Evolutionary conservation across 2,888 invertebrate genomes (phyloP).

Genomic region (Achlya flavicornis): DNA sequence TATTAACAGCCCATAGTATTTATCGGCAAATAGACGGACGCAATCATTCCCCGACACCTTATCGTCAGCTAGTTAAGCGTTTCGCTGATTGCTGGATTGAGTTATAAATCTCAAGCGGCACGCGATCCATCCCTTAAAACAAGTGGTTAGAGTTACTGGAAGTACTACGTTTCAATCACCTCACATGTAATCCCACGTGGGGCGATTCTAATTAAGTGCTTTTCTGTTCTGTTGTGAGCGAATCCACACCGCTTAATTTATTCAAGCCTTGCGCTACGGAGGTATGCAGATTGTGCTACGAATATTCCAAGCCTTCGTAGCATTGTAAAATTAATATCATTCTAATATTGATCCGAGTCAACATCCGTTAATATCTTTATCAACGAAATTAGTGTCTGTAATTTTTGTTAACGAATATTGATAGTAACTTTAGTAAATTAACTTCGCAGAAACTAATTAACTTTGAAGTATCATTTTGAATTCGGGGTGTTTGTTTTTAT

Average conservation of each 20-base stretch:
- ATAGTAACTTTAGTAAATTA: too few species aligned
- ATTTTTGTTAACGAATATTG: too few species aligned
- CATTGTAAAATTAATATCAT: background rate
- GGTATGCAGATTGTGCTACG: background rate
- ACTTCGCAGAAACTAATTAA: too few species aligned
- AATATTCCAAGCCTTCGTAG: background rate
- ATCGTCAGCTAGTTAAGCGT: constrained; percentile 80
- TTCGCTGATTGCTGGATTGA: constrained; percentile 80
- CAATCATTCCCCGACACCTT: constrained; percentile 76
- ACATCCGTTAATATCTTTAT: too few species aligned
- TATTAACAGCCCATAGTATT: constrained; percentile 33
- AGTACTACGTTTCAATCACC: constrained; percentile 29
- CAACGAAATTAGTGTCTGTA: too few species aligned
- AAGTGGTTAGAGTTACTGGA: constrained; percentile 46
- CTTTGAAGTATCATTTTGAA: too few species aligned
- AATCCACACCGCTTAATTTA: constrained; percentile 10
- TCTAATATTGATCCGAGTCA: background rate
- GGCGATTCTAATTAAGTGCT: constrained; percentile 13
- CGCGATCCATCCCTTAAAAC: constrained; percentile 69
- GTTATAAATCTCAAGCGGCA: constrained; percentile 77
- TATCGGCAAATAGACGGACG: constrained; percentile 59
- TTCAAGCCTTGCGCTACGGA: background rate
- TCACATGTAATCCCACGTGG: constrained; percentile 12
- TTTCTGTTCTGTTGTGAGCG: constrained; percentile 8
- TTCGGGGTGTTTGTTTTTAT: background rate